These are phyloP conservation scores for Turritopsis dohrnii DNA, from an alignment of 30 jellyfish, hydroid and myxozoan genomes.

Conservation along the genomic window DNA sequence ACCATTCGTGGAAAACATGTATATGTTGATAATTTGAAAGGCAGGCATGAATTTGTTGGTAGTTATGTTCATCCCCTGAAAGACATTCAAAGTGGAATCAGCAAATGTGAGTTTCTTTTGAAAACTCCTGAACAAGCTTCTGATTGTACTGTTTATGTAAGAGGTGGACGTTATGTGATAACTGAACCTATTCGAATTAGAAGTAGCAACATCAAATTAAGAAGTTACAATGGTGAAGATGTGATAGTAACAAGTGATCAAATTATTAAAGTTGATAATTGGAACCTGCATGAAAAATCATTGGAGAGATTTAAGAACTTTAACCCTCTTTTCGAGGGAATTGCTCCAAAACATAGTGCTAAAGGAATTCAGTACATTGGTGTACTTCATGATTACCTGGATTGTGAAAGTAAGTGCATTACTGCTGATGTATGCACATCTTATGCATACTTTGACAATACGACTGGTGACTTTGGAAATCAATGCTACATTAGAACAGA, in stretches of 20 bases:
- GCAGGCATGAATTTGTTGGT: slow-evolving; percentile 33
- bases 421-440: slow-evolving; percentile 66
- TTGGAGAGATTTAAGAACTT: slow-evolving; percentile 36
- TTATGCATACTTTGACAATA: slow-evolving; percentile 51
- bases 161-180: slow-evolving; percentile 24
- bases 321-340: slow-evolving; percentile 75
- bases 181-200: slow-evolving; percentile 11
- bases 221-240: slow-evolving; percentile 50
- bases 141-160: slow-evolving; percentile 20
- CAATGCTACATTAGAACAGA: slow-evolving; percentile 86
- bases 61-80: slow-evolving; percentile 46
- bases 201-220: slow-evolving; percentile 42
- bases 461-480: slow-evolving; percentile 51
- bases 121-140: not conserved
- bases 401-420: slow-evolving; percentile 60
- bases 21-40: slow-evolving; percentile 57
- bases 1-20: slow-evolving; percentile 4
- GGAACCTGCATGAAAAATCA: slow-evolving; percentile 52
- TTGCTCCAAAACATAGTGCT: slow-evolving; percentile 59
- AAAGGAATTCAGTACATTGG: slow-evolving; percentile 62
- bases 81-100: slow-evolving; percentile 54
- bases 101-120: slow-evolving; percentile 36
- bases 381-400: slow-evolving; percentile 21
- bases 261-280: slow-evolving; percentile 33
- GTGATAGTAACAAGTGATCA: slow-evolving; percentile 66